Base-by-base conservation (phyloP, 2,888 invertebrate species). In the Allolobophora icterica region DNA sequence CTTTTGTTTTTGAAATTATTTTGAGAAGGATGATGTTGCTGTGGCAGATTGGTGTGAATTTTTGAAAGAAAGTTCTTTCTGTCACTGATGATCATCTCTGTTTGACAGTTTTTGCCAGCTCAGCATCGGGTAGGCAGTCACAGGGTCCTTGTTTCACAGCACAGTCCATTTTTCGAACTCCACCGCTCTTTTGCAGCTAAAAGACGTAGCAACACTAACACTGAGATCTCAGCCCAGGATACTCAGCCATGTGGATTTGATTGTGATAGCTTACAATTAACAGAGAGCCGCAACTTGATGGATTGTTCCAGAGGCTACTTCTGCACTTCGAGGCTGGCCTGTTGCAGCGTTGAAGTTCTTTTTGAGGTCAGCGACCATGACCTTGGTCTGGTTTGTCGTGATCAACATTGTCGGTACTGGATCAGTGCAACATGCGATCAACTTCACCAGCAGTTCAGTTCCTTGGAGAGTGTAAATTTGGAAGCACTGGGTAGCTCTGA, bases 311-410 rank as follows among this genome's bases (percentile, higher is more conserved):
- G 71, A n/a, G 71, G n/a, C n/a, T 71, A 0, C 71, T 71, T n/a
- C n/a, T 8, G 71, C 8, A 13, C 71, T n/a, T n/a, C 71, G n/a
- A 30, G 71, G 71, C 71, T 71, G 71, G n/a, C 11, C 71, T 87
- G 35, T 87, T 87, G 35, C 38, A 87, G 87, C 35, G 87, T 87
- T 87, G 87, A 87, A 38, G 87, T 87, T 87, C 87, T 87, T 34
- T 87, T 87, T 87, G 87, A 34, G 24, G 38, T 38, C 38, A 38
- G n/a, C 35, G 87, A 87, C 34, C 34, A 13, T 35, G 35, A 38
- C 38, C 35, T 87, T 87, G 87, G 38, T 35, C 38, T 24, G 38
- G 34, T 87, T 87, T 8, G 19, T 34, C 34, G 11, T 35, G 24
- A 34, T 19, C 21, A 35, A 5, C 87, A 38, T 15, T 35, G n/a